phyloP scores from a whole-genome alignment of 2,113 vertebrate species.

The Sisor rabdophorus region DNA sequence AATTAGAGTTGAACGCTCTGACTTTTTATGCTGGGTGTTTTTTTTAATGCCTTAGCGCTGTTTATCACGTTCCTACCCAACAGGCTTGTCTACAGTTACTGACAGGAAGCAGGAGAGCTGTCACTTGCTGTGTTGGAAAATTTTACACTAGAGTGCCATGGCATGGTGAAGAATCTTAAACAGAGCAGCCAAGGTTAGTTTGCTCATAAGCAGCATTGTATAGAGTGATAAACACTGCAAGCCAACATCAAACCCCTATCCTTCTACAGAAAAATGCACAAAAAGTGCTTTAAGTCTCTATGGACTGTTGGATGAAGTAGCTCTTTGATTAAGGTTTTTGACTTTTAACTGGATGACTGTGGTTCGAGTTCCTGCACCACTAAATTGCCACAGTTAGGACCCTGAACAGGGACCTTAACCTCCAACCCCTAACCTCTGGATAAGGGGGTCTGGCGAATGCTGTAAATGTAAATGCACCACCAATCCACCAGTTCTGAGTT shows the following conservation, averaged over 20 bases:
- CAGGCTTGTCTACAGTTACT: constrained; percentile 35
- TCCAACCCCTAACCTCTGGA: no score
- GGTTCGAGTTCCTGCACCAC: no score
- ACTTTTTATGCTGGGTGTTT: constrained; percentile 38
- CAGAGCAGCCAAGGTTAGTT: constrained; percentile 12
- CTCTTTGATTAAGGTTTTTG: no score
- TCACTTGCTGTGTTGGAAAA: constrained; percentile 24
- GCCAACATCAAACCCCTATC: neutral
- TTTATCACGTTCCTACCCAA: constrained; percentile 18
- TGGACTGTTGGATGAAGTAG: no score
- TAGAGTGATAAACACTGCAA: neutral
- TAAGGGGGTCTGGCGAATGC: no score
- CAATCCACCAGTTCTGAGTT: no score
- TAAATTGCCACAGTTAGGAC: no score
- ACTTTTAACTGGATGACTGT: no score
- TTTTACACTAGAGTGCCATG: constrained; percentile 1
- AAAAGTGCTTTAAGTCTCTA: no score
- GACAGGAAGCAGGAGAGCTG: constrained; percentile 30
- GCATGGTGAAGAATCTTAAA: constrained; percentile 36
- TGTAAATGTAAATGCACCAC: no score
- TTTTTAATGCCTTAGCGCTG: neutral
- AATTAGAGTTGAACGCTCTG: constrained; percentile 42
- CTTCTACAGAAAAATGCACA: neutral
- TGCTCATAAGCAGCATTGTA: constrained; percentile 9
- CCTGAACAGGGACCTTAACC: no score